Conservation (phyloP, 2,797 vertebrate species). For the Periophthalmus magnuspinnatus region DNA sequence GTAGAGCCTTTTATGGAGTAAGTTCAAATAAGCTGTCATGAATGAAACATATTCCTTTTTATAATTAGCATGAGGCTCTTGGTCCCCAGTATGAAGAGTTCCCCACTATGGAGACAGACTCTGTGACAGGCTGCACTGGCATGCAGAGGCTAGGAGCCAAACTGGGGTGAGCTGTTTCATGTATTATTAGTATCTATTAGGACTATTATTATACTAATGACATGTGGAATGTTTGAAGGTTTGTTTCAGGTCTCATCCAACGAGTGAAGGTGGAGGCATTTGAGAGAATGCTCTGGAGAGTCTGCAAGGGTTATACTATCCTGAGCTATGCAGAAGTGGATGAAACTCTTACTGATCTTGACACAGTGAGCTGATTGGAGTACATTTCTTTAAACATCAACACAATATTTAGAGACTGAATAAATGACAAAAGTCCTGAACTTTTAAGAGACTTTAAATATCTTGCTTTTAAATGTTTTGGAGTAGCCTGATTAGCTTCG, state of each 20-base stretch:
- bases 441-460: not conserved
- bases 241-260: conserved; percentile 92
- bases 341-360: conserved; percentile 84
- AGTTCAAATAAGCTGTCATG: conserved; percentile 25
- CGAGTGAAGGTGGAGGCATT: conserved; percentile 92
- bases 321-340: conserved; percentile 91
- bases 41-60: conserved; percentile 55
- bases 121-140: conserved; percentile 84
- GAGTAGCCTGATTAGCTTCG: not conserved
- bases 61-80: conserved; percentile 82
- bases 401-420: not conserved
- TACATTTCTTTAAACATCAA: not conserved
- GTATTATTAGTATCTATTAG: no score
- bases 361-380: conserved; percentile 82
- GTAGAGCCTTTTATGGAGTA: conserved; percentile 18
- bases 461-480: not conserved
- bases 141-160: conserved; percentile 95
- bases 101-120: conserved; percentile 86
- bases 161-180: conserved; percentile 82
- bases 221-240: conserved; percentile 70
- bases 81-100: conserved; percentile 91
- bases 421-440: not conserved
- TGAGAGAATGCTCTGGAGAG: conserved; percentile 95
- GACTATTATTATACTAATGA: not conserved
- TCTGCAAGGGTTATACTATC: conserved; percentile 94